Percentiles rank a stretch among this genome's conserved stretches.
phyloP scores from a whole-genome alignment of 2,888 invertebrate species.

The Tipula vernalis region DNA sequence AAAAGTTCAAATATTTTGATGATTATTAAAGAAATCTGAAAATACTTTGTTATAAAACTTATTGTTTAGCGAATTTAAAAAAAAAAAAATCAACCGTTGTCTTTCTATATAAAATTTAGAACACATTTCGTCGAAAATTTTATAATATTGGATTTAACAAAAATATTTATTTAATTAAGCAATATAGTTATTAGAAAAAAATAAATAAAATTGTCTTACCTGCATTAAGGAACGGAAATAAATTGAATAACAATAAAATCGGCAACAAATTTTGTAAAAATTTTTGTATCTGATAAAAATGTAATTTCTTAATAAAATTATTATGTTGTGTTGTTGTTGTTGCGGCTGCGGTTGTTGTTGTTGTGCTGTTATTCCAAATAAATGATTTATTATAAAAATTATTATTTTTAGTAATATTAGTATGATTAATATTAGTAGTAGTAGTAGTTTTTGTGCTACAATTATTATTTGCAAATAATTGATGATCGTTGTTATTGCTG shows the following conservation, averaged over 20 bases:
- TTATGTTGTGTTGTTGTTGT: background rate
- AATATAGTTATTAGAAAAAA: background rate
- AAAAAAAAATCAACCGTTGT: no score
- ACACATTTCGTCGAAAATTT: background rate
- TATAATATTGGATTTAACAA: background rate
- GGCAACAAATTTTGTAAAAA: constrained; percentile 31
- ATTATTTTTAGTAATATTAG: background rate
- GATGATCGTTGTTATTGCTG: background rate
- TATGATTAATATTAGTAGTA: background rate
- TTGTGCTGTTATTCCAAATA: background rate
- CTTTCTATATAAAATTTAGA: background rate
- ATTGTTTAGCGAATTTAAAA: no score
- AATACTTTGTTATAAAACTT: no score
- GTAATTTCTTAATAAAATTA: background rate
- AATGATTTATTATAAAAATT: constrained; percentile 4
- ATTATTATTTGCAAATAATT: background rate
- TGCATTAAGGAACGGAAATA: constrained; percentile 36
- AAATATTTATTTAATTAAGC: background rate
- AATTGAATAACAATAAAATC: constrained; percentile 34
- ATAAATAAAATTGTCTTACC: constrained; percentile 24
- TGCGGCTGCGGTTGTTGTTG: background rate
- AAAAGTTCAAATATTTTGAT: no score
- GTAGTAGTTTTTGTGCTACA: background rate
- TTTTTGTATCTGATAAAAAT: constrained; percentile 26
- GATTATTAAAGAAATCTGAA: no score